Evolutionary conservation across 2,797 vertebrate species (phyloP), one percentile per base, ranked within the genome.

Genomic region (Labeo calbasu): DNA sequence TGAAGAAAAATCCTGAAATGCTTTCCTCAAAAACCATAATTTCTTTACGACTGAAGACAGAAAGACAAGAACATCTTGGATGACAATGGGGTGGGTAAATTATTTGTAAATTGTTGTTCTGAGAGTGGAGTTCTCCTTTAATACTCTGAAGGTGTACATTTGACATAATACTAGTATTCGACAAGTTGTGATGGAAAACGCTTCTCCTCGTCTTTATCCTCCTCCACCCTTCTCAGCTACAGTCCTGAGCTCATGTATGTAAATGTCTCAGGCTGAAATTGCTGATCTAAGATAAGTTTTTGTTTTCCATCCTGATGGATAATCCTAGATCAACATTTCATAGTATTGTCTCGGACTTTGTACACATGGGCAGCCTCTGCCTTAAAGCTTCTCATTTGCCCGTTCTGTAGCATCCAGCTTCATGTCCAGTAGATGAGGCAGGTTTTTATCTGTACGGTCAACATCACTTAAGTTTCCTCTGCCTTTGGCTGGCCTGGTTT

Each of bases 401-500:
- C 76, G 51, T 76, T 76, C 15, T 71, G 50, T 85, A 85, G 77
- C 51, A 11, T 76, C n/a, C 75, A n/a, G 65, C 77, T 86, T 69
- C 63, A 71, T 65, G 77, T 84, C 23, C 48, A 4, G 10, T 81
- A 78, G 79, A 73, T 76, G 63, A 84, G 82, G 15, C 40, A 12
- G 7, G n/a, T 50, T 79, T 79, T 23, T 86, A 21, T 78, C 32
- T 51, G 50, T 72, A 51, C 36, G 0, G 10, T 57, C 80, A 51
- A 72, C 79, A 71, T 82, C 75, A 68, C 40, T 46, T 65, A 51
- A 84, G 57, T 78, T 79, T 36, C 77, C 79, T 63, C 63, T 85
- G 84, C 72, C 72, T 86, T 76, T 85, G 77, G 79, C 72, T 70
- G 72, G 57, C 25, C 69, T 65, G 32, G 53, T 84, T 68, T 68